phyloP scores from a whole-genome alignment of 2,888 invertebrate species.

The Sminthurides aquaticus region DNA sequence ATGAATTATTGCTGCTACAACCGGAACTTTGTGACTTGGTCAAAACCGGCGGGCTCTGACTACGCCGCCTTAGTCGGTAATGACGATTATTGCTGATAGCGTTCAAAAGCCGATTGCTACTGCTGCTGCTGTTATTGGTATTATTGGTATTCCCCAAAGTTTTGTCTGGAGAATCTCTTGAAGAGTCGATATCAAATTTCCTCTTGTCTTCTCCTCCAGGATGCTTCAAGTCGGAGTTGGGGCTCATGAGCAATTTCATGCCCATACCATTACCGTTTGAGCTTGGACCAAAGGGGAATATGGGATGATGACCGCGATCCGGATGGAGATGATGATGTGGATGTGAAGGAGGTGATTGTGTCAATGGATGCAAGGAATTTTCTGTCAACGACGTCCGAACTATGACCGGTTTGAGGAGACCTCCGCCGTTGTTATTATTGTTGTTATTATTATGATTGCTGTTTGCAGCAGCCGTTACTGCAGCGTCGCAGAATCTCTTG shows the following conservation, averaged over 20 bases:
- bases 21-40: slow-evolving; percentile 10
- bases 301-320: background rate
- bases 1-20: slow-evolving; percentile 19
- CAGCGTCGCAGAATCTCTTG: slow-evolving; percentile 88
- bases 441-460: background rate
- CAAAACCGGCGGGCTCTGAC: slow-evolving; percentile 1
- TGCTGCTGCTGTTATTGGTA: too few species aligned
- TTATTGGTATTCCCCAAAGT: too few species aligned
- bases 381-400: background rate
- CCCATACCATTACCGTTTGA: background rate
- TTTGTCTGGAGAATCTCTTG: background rate
- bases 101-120: background rate
- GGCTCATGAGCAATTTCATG: background rate
- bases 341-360: background rate
- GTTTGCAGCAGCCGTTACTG: slow-evolving; percentile 34
- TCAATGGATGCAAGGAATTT: background rate
- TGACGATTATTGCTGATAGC: slow-evolving; percentile 21
- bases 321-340: background rate
- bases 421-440: background rate
- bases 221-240: background rate
- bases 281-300: background rate
- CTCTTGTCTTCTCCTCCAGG: background rate
- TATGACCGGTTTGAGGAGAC: background rate
- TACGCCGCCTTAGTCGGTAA: slow-evolving; percentile 6
- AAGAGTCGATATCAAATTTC: background rate